These are phyloP conservation scores for Drosophila seguyi DNA, from an alignment of 1,140 invertebrate species.

Conservation along the genomic window DNA sequence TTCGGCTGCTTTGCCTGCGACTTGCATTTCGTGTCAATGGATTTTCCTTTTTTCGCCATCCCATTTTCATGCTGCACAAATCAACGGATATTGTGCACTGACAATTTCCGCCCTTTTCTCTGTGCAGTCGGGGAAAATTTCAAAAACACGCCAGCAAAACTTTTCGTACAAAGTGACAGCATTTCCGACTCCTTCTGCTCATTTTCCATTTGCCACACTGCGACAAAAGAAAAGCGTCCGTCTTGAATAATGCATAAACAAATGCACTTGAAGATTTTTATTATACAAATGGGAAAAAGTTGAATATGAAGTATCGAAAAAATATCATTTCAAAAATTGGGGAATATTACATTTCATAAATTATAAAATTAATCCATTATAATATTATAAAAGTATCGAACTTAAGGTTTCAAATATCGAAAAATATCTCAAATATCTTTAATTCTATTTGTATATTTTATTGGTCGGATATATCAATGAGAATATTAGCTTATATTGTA, in stretches of 20 bases:
- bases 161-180: constrained; percentile 53
- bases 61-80: constrained; percentile 78
- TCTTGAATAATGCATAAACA: not conserved
- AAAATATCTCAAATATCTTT: too few species aligned
- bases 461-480: too few species aligned
- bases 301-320: not conserved
- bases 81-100: constrained; percentile 81
- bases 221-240: constrained; percentile 2
- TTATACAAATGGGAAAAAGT: not conserved
- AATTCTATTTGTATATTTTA: too few species aligned
- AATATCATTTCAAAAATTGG: not conserved
- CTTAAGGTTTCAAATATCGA: too few species aligned
- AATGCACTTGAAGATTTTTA: not conserved
- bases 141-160: constrained; percentile 49
- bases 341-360: not conserved
- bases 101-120: constrained; percentile 70
- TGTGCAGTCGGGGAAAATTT: constrained; percentile 35
- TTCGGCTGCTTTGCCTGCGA: constrained; percentile 5
- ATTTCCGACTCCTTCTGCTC: constrained; percentile 42
- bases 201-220: constrained; percentile 31
- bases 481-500: too few species aligned
- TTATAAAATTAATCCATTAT: too few species aligned
- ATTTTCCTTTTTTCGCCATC: constrained; percentile 30
- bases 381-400: too few species aligned
- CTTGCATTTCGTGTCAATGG: constrained; percentile 71